Base-by-base conservation (phyloP, 2,888 invertebrate species). In the Deilephila porcellus region DNA sequence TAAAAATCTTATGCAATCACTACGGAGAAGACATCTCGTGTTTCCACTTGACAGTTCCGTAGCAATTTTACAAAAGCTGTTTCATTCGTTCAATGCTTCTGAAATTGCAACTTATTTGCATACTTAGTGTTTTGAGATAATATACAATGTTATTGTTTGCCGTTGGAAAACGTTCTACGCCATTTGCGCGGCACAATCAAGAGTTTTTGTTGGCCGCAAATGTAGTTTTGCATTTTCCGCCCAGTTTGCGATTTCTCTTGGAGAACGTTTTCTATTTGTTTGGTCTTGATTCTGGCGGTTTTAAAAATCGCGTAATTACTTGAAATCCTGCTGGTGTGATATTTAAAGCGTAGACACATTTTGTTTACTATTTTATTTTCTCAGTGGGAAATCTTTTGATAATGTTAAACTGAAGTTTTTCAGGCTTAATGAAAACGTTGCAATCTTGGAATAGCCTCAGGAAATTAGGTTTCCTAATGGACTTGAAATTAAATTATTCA, bases 41-140 rank as follows among this genome's bases (percentile, higher is more conserved):
- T 67, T 67, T 52, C 67, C 45, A 67, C 67, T 67, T 67, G 67
- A 52, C 67, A 67, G 52, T 64, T 67, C 67, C 25, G 25, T 52
- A 63, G 63, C 34, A 67, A 56, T 56, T 70, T 72, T 72, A 53
- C 56, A 56, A 59, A 72, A 56, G 34, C 72, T 34, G 56, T 73
- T 78, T 75, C 73, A 60, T 74, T 76, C 71, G 76, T 76, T 76
- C 73, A 78, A 76, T 75, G 75, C 76, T 77, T 76, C 74, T 76
- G 72, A 76, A 78, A 80, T 79, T 79, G 79, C 78, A 76, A 75
- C 76, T 75, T 77, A 74, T 76, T 77, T 76, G 76, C 79, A 75
- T 76, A 73, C 60, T 74, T 71, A 74, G 75, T 75, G 73, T 74
- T 72, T 76, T 72, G 74, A 77, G 74, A 76, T 75, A 67, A 67